phyloP scores from a whole-genome alignment of 2,113 vertebrate species.

The Phrynosoma blainvillii region DNA sequence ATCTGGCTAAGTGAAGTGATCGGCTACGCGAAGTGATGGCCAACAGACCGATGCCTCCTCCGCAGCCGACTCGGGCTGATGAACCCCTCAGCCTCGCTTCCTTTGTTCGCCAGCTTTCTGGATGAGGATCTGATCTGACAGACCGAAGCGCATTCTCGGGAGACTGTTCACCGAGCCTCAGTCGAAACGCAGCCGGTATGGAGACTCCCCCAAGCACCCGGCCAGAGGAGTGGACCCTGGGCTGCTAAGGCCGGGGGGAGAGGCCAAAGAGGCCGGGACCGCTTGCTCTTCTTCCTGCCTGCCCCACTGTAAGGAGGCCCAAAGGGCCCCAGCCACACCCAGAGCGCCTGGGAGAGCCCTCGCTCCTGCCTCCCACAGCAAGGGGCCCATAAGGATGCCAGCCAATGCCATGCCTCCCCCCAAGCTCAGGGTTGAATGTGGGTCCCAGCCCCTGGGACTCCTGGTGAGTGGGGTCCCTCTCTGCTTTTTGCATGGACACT shows the following conservation, averaged over 20 bases:
- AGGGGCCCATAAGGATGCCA: no score
- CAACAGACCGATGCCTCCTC: constrained; percentile 62
- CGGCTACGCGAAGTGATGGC: constrained; percentile 69
- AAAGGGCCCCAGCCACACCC: no score
- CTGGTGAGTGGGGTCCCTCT: no score
- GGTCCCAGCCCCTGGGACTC: no score
- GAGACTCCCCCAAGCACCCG: not conserved
- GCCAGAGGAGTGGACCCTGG: not conserved
- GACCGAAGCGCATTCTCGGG: not conserved
- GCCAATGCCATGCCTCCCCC: no score
- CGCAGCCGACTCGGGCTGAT: not conserved
- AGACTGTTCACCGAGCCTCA: not conserved
- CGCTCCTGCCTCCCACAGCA: no score
- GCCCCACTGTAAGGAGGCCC: no score
- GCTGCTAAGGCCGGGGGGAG: not conserved
- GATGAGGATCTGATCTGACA: accelerated
- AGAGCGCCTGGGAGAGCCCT: no score
- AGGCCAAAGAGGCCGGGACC: accelerated
- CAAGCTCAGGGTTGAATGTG: not conserved
- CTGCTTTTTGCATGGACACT: no score
- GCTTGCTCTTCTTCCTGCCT: not conserved
- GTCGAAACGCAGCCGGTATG: not conserved
- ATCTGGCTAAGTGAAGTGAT: constrained; percentile 72
- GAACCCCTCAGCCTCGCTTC: constrained; percentile 44
- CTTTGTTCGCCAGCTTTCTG: not conserved